Conservation (phyloP, 1,140 invertebrate genomes). For the Lepidurus apus region DNA sequence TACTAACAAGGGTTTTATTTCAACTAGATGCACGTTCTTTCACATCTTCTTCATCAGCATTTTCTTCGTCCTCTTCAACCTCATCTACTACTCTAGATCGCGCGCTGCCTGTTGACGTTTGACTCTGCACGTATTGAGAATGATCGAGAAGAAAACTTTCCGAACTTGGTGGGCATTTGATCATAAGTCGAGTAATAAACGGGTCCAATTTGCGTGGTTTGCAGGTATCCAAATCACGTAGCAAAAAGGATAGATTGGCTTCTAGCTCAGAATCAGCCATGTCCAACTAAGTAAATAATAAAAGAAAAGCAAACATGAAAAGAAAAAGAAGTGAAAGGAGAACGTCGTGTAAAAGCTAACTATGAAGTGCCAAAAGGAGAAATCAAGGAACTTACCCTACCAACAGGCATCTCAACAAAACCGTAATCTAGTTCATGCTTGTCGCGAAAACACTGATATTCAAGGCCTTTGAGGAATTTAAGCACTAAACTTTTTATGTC, state of each 20-base stretch:
- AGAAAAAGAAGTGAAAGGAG: background rate
- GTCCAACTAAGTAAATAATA: constrained; percentile 53
- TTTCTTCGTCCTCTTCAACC: constrained; percentile 40
- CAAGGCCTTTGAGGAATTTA: constrained; percentile 60
- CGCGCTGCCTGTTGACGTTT: constrained; percentile 32
- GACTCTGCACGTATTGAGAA: constrained; percentile 47
- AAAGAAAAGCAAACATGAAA: constrained; percentile 22
- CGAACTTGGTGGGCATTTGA: constrained; percentile 52
- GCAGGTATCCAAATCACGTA: constrained; percentile 56
- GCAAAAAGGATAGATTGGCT: constrained; percentile 59
- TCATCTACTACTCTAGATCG: constrained; percentile 39
- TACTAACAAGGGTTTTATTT: background rate
- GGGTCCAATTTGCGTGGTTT: constrained; percentile 56
- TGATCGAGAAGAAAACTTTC: constrained; percentile 63
- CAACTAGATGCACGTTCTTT: background rate
- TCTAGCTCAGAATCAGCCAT: constrained; percentile 64
- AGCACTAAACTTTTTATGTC: constrained; percentile 56
- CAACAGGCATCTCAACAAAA: constrained; percentile 56
- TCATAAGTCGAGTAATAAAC: constrained; percentile 58
- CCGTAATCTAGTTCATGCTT: constrained; percentile 63
- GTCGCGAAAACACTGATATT: constrained; percentile 58
- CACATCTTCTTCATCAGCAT: constrained; percentile 25
- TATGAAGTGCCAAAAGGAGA: constrained; percentile 1
- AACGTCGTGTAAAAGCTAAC: background rate
- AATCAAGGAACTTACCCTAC: constrained; percentile 52